phyloP scores from a whole-genome alignment of 2,797 vertebrate species.

The Notoglanidium macrostoma region DNA sequence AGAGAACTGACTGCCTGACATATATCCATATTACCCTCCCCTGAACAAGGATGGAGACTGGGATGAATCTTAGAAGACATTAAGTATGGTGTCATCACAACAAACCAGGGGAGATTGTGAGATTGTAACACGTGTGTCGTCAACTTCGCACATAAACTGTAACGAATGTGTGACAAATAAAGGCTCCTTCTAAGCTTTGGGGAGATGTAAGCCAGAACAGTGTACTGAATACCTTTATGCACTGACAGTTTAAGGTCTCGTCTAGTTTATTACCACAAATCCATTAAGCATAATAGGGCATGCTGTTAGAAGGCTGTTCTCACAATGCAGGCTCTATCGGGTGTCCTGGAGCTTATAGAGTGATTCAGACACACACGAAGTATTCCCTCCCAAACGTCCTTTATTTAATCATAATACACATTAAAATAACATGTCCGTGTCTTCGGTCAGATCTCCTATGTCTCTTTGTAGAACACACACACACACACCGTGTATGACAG shows the following conservation, averaged over 20 bases:
- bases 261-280: background rate
- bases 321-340: background rate
- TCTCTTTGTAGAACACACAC: conserved; percentile 18
- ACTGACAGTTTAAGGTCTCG: background rate
- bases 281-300: background rate
- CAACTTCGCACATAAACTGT: background rate
- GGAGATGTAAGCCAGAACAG: background rate
- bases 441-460: background rate
- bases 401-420: conserved; percentile 11
- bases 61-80: background rate
- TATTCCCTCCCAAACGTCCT: background rate
- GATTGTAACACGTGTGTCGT: background rate
- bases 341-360: background rate
- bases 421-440: background rate
- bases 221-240: background rate
- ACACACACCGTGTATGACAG: conserved; percentile 3
- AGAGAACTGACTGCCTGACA: background rate
- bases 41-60: background rate
- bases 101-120: background rate
- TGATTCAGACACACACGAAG: background rate
- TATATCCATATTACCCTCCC: background rate
- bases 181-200: background rate
- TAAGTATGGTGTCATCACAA: background rate
- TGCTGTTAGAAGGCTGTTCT: background rate
- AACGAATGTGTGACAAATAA: background rate